Base-by-base conservation (phyloP, 2,797 vertebrate species). In the Cetoscarus ocellatus region DNA sequence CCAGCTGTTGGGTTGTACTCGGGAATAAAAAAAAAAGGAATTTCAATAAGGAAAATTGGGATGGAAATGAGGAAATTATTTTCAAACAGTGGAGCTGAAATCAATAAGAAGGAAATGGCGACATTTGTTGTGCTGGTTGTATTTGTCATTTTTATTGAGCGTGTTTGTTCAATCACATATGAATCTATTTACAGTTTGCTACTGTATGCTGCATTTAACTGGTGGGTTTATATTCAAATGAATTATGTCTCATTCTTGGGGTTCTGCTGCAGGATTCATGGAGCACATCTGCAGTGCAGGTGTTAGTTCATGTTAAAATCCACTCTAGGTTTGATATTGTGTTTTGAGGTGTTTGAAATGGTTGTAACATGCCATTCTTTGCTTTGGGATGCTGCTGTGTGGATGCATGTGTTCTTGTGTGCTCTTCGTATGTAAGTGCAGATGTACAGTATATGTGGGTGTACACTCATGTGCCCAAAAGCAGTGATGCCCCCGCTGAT, bases 401-500 rank as follows among this genome's bases (percentile, higher is more conserved):
- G 64, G 71, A 67, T 86, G 73, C 48, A 72, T 78, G 73, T 67
- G 61, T 70, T 57, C 0, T 19, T 74, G 70, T 68, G 73, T 71
- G 69, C 17, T n/a, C 53, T 61, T 40, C 50, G 61, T 68, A 77
- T 83, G 77, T 75, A 73, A 27, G 80, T 72, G 64, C 64, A 58
- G 62, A 52, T 70, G 61, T 73, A 71, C 57, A 55, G 67, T 61
- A 80, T 73, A 73, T 73, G 67, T 84, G 65, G 36, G 56, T 68
- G 72, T 80, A 67, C 68, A 62, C 77, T 73, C 86, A 70, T 80
- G 76, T 81, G 78, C 89, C 89, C 81, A 76, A 72, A n/a, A 86
- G 87, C 87, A 83, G 88, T 92, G 91, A 87, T 88, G 88, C 90
- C 89, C 94, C 93, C 76, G 92, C 93, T 93, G 93, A 91, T 94